These are phyloP conservation scores for Rhingia campestris DNA, from an alignment of 2,888 invertebrate species.

Conservation along the genomic window DNA sequence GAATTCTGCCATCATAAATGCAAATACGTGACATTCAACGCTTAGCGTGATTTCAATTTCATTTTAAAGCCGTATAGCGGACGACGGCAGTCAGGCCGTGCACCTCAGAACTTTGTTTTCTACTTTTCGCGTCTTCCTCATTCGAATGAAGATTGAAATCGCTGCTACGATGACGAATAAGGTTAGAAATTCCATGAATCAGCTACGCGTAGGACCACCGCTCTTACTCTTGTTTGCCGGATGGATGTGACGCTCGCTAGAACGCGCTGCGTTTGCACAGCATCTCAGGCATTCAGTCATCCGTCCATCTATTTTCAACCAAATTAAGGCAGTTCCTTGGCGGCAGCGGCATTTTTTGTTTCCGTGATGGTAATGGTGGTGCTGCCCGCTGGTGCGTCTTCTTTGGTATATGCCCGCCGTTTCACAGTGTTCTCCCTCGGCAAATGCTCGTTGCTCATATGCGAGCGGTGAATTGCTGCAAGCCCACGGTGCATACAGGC, in stretches of 20 bases:
- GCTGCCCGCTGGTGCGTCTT: background rate
- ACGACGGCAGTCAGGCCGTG: conserved; percentile 28
- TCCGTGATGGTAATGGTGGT: conserved; percentile 51
- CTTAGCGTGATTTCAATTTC: conserved; percentile 73
- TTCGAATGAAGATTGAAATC: conserved; percentile 47
- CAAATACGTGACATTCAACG: conserved; percentile 74
- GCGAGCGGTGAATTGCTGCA: too few relatives aligned
- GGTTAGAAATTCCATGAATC: conserved; percentile 71
- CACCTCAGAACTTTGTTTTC: conserved; percentile 26
- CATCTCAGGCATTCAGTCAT: conserved; percentile 59
- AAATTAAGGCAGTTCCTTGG: conserved; percentile 68
- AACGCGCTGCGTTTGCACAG: conserved; percentile 34
- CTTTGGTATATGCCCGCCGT: background rate
- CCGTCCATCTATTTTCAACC: conserved; percentile 68
- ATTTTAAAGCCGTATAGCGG: conserved; percentile 55
- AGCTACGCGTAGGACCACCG: conserved; percentile 34
- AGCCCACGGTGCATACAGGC: background rate
- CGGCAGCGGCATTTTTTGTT: conserved; percentile 62
- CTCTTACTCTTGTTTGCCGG: conserved; percentile 53
- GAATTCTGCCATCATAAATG: conserved; percentile 74
- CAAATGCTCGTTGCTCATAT: too few relatives aligned
- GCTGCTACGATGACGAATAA: conserved; percentile 64
- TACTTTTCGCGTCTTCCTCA: conserved; percentile 48
- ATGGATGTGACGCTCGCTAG: conserved; percentile 22
- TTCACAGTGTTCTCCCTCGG: conserved; percentile 7